A percentile compares a stretch with the other conserved stretches of the same genome.
Conservation (phyloP, 1,140 invertebrate genomes). For the Zaprionus davidi region DNA sequence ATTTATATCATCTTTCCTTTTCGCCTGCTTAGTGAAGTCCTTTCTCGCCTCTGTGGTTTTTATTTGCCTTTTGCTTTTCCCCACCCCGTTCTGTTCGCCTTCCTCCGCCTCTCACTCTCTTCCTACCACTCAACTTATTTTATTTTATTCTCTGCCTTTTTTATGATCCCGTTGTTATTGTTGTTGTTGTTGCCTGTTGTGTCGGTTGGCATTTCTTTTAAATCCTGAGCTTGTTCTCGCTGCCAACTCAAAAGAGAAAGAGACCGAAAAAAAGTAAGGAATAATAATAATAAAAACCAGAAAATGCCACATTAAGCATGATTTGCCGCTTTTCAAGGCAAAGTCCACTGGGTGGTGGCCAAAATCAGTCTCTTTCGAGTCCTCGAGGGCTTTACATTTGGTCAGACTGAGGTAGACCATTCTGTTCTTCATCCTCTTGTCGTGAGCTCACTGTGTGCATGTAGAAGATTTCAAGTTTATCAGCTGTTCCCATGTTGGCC, state of each 20-base stretch:
- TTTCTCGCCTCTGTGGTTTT: slow-evolving; percentile 76
- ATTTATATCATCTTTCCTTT: slow-evolving; percentile 79
- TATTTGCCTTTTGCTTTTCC: slow-evolving; percentile 66
- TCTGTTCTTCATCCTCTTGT: slow-evolving; percentile 6
- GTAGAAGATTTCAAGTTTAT: slow-evolving; percentile 69
- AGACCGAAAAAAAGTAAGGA: slow-evolving; percentile 61
- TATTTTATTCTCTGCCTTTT: slow-evolving; percentile 75
- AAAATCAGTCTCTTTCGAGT: slow-evolving; percentile 39
- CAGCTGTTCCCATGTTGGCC: slow-evolving; percentile 67
- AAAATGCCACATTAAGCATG: slow-evolving; percentile 82
- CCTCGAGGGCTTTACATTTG: slow-evolving; percentile 28
- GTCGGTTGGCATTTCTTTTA: slow-evolving; percentile 67
- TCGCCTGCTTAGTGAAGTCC: slow-evolving; percentile 75
- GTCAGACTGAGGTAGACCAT: slow-evolving; percentile 13
- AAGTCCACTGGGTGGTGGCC: slow-evolving; percentile 52
- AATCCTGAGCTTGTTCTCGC: slow-evolving; percentile 68
- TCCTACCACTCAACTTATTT: slow-evolving; percentile 52
- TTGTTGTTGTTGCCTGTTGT: slow-evolving; percentile 53
- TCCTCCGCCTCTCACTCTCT: slow-evolving; percentile 16
- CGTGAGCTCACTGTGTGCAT: slow-evolving; percentile 58
- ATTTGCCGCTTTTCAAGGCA: slow-evolving; percentile 76
- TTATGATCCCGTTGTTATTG: slow-evolving; percentile 52
- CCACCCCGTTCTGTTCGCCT: slow-evolving; percentile 4
- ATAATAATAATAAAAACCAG: slow-evolving; percentile 52
- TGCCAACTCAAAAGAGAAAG: slow-evolving; percentile 41